These are phyloP conservation scores for Phrynocephalus versicolor DNA, from an alignment of 2,113 vertebrate species.

Conservation along the genomic window DNA sequence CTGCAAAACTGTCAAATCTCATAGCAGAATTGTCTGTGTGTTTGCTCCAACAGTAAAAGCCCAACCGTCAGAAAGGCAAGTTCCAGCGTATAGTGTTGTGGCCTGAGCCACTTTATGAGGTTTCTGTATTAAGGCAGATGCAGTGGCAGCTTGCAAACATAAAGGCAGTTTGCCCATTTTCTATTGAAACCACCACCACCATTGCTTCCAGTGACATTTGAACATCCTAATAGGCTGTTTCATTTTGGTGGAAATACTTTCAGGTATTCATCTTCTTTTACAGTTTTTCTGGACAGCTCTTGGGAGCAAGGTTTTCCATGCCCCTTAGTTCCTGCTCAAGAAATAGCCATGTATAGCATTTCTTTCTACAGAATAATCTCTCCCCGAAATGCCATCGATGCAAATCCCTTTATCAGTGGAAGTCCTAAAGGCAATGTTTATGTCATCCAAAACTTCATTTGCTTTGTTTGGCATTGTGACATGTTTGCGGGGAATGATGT, in stretches of 20 bases:
- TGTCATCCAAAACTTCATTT: background rate
- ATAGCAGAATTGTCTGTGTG: background rate
- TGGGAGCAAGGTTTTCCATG: background rate
- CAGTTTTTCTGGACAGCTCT: background rate
- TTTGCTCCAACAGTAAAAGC: background rate
- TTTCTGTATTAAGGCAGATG: constrained; percentile 43
- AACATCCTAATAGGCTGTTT: background rate
- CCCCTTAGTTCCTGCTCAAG: background rate
- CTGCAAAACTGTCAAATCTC: constrained; percentile 34
- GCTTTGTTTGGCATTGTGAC: too few species aligned
- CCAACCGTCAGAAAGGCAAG: background rate
- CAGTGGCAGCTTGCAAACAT: constrained; percentile 40
- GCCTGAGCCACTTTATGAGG: constrained; percentile 44
- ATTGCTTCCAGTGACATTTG: too few species aligned
- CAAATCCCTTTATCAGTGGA: background rate
- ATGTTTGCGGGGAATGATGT: background rate
- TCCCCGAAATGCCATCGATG: background rate
- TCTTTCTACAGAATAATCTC: background rate
- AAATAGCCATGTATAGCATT: background rate
- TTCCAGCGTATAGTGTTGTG: background rate
- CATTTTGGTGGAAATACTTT: background rate
- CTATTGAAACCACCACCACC: too few species aligned
- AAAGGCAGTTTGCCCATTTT: constrained; percentile 18
- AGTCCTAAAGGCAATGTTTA: background rate
- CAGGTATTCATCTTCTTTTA: background rate